phyloP scores from a whole-genome alignment of 2,888 invertebrate species.

The Zhuqinia jingwanae region DNA sequence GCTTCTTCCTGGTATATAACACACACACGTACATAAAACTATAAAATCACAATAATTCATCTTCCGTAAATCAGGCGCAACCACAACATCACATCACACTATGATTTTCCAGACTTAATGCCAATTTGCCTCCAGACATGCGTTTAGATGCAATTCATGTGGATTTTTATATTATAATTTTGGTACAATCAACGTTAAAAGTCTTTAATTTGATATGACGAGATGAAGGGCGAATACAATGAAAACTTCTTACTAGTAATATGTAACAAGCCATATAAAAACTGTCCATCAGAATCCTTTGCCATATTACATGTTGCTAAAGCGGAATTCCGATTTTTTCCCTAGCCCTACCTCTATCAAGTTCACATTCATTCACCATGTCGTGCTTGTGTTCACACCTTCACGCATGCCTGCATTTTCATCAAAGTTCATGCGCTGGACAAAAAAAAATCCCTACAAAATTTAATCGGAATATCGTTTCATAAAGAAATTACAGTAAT shows the following conservation, averaged over 20 bases:
- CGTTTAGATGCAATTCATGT: constrained; percentile 27
- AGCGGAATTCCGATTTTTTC: not conserved
- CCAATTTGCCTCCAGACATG: constrained; percentile 42
- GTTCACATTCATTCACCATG: constrained; percentile 7
- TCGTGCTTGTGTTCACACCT: constrained; percentile 54
- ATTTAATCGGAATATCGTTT: not conserved
- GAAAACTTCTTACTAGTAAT: too few species aligned
- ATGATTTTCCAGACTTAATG: constrained; percentile 15
- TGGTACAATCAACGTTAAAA: constrained; percentile 26
- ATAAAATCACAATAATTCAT: not conserved
- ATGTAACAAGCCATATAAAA: too few species aligned
- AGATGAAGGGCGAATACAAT: not conserved
- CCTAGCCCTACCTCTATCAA: not conserved
- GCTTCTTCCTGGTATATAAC: too few species aligned
- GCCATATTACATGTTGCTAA: too few species aligned
- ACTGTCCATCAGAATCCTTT: too few species aligned
- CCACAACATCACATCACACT: not conserved
- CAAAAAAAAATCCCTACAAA: constrained; percentile 27
- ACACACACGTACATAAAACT: too few species aligned
- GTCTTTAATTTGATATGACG: constrained; percentile 27
- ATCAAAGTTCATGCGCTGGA: not conserved
- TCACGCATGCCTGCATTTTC: not conserved
- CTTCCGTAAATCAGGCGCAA: too few species aligned
- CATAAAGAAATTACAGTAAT: constrained; percentile 37
- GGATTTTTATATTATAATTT: not conserved